Evolutionary conservation across 2,888 invertebrate species (phyloP).

Genomic region (Dicranocentrus wangi): DNA sequence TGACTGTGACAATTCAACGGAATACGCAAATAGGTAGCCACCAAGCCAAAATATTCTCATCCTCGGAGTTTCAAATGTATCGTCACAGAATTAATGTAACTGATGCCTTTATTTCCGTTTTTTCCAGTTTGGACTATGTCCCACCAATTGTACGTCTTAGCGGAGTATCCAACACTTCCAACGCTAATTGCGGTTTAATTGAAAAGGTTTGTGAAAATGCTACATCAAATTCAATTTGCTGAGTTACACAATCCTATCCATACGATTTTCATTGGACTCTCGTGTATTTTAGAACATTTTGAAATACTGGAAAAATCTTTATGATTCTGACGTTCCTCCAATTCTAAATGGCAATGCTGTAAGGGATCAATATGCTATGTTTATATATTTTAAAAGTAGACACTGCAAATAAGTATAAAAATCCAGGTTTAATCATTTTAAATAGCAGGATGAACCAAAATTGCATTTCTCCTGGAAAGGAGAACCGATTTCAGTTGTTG

Average conservation of each 20-base stretch:
- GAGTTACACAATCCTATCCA: not conserved
- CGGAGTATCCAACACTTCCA: not conserved
- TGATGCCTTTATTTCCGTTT: no score
- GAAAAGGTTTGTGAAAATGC: not conserved
- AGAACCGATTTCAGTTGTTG: conserved; percentile 6
- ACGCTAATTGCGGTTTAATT: not conserved
- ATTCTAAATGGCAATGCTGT: not conserved
- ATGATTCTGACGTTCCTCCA: not conserved
- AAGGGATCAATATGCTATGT: not conserved
- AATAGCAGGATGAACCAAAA: not conserved
- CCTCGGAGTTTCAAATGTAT: no score
- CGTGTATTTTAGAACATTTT: not conserved
- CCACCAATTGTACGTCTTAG: conserved; percentile 3
- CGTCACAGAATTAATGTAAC: no score
- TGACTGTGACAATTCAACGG: no score
- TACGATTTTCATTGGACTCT: not conserved
- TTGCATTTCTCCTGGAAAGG: not conserved
- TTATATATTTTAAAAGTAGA: not conserved
- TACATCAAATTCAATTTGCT: not conserved
- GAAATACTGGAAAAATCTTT: not conserved
- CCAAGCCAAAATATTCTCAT: no score
- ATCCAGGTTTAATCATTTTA: not conserved
- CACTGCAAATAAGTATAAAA: not conserved
- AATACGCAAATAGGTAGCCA: no score
- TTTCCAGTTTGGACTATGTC: not conserved